Percentiles rank a stretch among this genome's conserved stretches.
phyloP scores from a whole-genome alignment of 2,797 vertebrate genomes.

The Aeoliscus strigatus region DNA sequence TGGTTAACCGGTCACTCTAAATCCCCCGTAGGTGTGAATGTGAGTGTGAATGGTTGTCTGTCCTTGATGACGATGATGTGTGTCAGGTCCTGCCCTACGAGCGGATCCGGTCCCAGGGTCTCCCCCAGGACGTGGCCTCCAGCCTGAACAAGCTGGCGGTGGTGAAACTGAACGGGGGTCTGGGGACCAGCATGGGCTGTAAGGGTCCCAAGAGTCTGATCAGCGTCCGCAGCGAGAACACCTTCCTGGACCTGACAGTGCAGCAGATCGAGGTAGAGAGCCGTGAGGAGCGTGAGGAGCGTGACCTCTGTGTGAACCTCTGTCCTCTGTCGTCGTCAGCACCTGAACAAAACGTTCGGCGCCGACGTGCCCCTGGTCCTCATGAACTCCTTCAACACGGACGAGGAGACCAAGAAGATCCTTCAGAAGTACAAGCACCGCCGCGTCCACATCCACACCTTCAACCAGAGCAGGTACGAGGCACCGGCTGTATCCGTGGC shows the following conservation, averaged over 20 bases:
- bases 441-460: constrained; percentile 87
- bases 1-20: too few species aligned
- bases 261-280: constrained; percentile 90
- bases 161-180: constrained; percentile 92
- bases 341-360: constrained; percentile 90
- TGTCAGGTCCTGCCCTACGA: constrained; percentile 88
- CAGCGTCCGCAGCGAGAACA: constrained; percentile 94
- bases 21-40: too few species aligned
- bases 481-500: too few species aligned
- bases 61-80: too few species aligned
- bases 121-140: constrained; percentile 78
- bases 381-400: constrained; percentile 85
- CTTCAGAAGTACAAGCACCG: constrained; percentile 94
- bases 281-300: too few species aligned
- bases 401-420: constrained; percentile 88
- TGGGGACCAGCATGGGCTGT: constrained; percentile 98
- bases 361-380: constrained; percentile 83
- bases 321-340: constrained; percentile 64
- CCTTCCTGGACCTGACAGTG: constrained; percentile 95
- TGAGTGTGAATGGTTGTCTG: too few species aligned
- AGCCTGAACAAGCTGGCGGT: constrained; percentile 92
- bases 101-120: constrained; percentile 78
- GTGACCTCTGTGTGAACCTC: too few species aligned
- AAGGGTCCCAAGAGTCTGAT: constrained; percentile 98
- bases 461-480: constrained; percentile 83